Evolutionary conservation across 2,113 vertebrate species (phyloP), one percentile per base, ranked within the genome.

Genomic region (Rattus rattus): DNA sequence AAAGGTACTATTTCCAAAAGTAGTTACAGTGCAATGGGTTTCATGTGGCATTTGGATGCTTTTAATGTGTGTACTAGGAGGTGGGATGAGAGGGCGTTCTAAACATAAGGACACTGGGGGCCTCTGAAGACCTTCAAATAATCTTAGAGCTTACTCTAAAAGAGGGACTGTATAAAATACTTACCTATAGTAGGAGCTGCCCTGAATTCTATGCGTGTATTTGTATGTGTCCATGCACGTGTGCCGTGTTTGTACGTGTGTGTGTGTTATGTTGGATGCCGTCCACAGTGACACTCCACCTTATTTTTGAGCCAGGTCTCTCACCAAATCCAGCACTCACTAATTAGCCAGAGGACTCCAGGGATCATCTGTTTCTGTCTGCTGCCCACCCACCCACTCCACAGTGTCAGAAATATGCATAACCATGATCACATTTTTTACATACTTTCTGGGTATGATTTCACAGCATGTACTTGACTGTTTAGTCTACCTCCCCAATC

Each of bases 51-150:
- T 36, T 2, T 86, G 24, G 24, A 49, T 92, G 47, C 5, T 88
- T 92, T 91, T 70, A 67, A 28, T 79, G 43, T 59, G 26, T 75
- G 20, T 22, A 63, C 26, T 70, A 28, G 11, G 80, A 39, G 69
- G 1, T 24, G 33, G 39, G 2, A 11, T 54, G 43, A 24, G n/a
- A 80, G 24, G 56, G 8, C 6, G 28, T 17, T 47, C 47, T 75
- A 91, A 88, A 81, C 13, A 5, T 17, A 56, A 36, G 56, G 54
- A 19, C 52, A 65, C 49, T 30, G 80, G 63, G 22, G n/a, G 24
- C 36, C 76, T 88, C 77, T 96, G 17, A 80, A 87, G 59, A 52
- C 33, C 88, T 88, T 94, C 47, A 93, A 5, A 63, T 91, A 56
- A n/a, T 70, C 12, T 28, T 73, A 52, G 14, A 47, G 20, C 0